A percentile compares a stretch with the other conserved stretches of the same genome.
Conservation (phyloP, 2,113 vertebrate species). For the Leiothrix lutea region DNA sequence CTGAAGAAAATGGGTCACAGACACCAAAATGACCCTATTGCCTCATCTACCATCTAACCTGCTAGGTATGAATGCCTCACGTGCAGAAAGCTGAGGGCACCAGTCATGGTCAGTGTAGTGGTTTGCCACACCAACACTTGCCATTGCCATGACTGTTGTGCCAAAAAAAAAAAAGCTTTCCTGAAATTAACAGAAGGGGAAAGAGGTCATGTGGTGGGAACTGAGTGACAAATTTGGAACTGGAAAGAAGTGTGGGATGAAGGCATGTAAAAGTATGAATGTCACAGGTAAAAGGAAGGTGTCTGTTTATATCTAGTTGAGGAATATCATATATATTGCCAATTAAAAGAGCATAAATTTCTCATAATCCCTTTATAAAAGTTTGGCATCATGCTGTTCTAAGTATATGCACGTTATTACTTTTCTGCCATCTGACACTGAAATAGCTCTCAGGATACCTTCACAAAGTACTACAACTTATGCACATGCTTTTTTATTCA, state of each 20-base stretch:
- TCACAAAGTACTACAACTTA: neutral
- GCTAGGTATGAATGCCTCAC: fast-evolving
- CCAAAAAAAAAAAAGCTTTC: neutral
- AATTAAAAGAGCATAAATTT: neutral
- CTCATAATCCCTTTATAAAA: neutral
- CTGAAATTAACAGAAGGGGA: neutral
- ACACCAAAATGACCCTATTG: neutral
- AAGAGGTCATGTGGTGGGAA: neutral
- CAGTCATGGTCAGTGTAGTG: fast-evolving
- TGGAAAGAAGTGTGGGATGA: neutral
- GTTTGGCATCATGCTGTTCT: neutral
- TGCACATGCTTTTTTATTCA: neutral
- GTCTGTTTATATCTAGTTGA: neutral
- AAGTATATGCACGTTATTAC: neutral
- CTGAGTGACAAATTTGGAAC: neutral
- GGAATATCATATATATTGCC: neutral
- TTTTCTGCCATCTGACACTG: neutral
- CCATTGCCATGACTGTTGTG: neutral
- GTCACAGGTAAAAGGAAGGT: neutral
- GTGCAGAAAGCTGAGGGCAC: neutral
- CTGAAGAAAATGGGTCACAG: neutral
- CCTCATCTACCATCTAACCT: neutral
- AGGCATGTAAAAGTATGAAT: neutral
- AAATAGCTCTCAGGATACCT: neutral
- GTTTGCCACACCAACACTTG: neutral